phyloP scores from a whole-genome alignment of 2,113 vertebrate species.

The Spermophilus dauricus region DNA sequence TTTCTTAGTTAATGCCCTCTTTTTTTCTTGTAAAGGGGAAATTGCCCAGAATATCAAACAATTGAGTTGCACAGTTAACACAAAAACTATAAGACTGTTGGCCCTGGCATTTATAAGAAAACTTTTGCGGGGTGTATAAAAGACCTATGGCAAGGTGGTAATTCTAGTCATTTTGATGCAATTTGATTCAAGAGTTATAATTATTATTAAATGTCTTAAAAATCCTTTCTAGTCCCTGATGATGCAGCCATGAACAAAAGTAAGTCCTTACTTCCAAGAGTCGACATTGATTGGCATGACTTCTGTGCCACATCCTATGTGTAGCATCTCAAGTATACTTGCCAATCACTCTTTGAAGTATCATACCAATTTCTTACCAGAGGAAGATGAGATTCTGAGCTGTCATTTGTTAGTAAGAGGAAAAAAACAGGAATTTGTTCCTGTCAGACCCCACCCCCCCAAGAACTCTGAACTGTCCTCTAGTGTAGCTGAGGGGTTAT shows the following conservation, averaged over 20 bases:
- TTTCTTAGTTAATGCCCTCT: conserved; percentile 41
- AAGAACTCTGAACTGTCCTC: neutral
- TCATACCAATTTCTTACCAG: neutral
- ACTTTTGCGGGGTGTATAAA: conserved; percentile 1
- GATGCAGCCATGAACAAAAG: neutral
- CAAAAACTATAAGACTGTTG: conserved; percentile 32
- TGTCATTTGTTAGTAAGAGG: neutral
- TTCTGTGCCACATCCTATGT: neutral
- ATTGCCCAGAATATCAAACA: conserved; percentile 26
- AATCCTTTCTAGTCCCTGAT: neutral
- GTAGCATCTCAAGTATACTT: neutral
- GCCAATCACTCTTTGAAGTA: neutral
- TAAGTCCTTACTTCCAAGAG: neutral
- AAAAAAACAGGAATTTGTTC: neutral
- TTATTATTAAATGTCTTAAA: conserved; percentile 2
- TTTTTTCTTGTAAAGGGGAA: neutral
- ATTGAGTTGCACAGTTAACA: neutral
- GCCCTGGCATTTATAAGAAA: neutral
- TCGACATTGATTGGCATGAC: neutral
- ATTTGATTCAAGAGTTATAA: conserved; percentile 58
- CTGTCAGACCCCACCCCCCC: neutral
- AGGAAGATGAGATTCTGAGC: neutral
- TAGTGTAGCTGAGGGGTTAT: neutral
- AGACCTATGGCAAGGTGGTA: neutral
- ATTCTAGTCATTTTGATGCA: conserved; percentile 36